Base-by-base conservation (phyloP, 92 coral and sea anemone species). In the Palythoa grandiflora region DNA sequence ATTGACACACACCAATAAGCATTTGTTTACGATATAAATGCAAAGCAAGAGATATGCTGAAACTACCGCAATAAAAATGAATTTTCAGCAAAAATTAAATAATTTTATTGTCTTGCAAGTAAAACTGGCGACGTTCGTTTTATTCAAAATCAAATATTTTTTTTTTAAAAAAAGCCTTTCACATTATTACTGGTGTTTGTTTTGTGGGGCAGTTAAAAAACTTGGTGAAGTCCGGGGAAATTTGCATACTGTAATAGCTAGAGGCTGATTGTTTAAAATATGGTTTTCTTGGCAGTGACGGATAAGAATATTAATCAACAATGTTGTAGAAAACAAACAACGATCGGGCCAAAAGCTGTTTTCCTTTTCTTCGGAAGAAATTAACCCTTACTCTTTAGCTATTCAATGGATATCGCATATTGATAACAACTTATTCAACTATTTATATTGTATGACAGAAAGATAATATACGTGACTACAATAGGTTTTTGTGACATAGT, bases 241-340 rank as follows among this genome's bases (percentile, higher is more conserved):
- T 81, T 81, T 81, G 61, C 86, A 81, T 81, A 66, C 44, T 65
- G 14, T 40, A 10, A 47, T 16, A 44, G 5, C 60, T 1, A 1
- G 21, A 9, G 36, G 54, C n/a, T 66, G 86, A 48, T 65, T 81
- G 66, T 65, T 81, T 81, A 65, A 44, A 9, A 40, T 3, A 21
- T 57, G 14, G 19, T 0, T 59, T 14, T 15, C 14, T 17, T 12
- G 66, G 14, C 2, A 14, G 70, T 17, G 5, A 44, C 5, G 70
- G 20, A n/a, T n/a, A 8, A 63, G 1, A 20, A 63, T 63, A n/a
- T 17, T n/a, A n/a, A 0, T 63, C 10, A 63, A 17, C 36, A 21
- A 63, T 35, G 28, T 1, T 17, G 35, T 35, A n/a, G 70, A 63
- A 63, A 63, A n/a, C 70, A 63, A 63, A 63, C n/a, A 63, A 5